A percentile compares a stretch with the other conserved stretches of the same genome.
Conservation (phyloP, 1,140 invertebrate species). For the Oncopeltus fasciatus region DNA sequence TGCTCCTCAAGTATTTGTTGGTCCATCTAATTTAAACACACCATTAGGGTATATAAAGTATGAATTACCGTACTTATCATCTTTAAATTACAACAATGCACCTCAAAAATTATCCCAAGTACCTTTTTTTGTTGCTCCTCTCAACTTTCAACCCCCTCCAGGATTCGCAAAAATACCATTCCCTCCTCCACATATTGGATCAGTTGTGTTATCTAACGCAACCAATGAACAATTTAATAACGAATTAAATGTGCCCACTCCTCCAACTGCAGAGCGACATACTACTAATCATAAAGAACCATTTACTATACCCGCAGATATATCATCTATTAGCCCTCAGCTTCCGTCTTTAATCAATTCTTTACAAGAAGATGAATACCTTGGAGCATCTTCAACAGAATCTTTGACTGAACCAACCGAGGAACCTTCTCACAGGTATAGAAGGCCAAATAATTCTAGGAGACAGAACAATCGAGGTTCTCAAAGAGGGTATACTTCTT, state of each 20-base stretch:
- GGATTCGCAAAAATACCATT: conserved; percentile 71
- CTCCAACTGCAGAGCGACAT: background rate
- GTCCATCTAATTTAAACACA: conserved; percentile 51
- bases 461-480: conserved; percentile 15
- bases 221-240: conserved; percentile 17
- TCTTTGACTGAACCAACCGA: conserved; percentile 12
- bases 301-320: conserved; percentile 20
- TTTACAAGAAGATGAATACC: conserved; percentile 20
- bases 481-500: conserved; percentile 8
- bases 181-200: conserved; percentile 69
- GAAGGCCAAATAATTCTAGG: conserved; percentile 9
- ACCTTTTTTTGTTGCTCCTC: conserved; percentile 68
- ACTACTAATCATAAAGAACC: conserved; percentile 8
- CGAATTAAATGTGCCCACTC: conserved; percentile 6
- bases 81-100: conserved; percentile 48
- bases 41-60: conserved; percentile 62
- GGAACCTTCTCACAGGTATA: background rate
- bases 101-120: conserved; percentile 55
- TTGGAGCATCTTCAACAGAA: conserved; percentile 9
- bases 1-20: conserved; percentile 61
- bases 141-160: conserved; percentile 62
- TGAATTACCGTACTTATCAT: conserved; percentile 63
- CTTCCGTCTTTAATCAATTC: conserved; percentile 21
- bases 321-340: conserved; percentile 20
- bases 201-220: conserved; percentile 45